Evolutionary conservation across 2,888 invertebrate genomes (phyloP), one percentile per base, ranked within the genome.

Genomic region (Athalia circularis): DNA sequence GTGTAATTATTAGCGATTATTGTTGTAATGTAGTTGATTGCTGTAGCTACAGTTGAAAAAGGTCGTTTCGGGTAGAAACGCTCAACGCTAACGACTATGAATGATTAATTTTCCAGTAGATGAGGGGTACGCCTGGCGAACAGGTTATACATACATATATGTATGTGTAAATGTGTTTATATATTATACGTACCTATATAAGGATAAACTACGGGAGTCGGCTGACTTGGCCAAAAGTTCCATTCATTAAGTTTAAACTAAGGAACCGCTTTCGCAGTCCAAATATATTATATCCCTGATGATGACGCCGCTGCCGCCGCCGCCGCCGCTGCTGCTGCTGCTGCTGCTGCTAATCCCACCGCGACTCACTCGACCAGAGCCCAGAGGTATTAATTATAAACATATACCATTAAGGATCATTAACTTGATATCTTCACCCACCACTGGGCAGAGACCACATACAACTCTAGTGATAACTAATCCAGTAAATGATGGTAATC

Each of bases 241-340:
- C 79, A 79, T 81, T 80, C 79, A 80, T 81, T 75, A 81, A 81
- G 80, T 81, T 80, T 65, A 47, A 59, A 59, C 72, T 59, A 59
- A 72, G 72, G 59, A 72, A 72, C 59, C 59, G 59, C 59, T 13
- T 59, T 72, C 59, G 29, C 59, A 72, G 72, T 57, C 9, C 72
- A 47, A 72, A 72, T 72, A 72, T 29, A 29, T 29, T 29, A 29
- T 29, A 29, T 29, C 29, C 29, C 29, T 29, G 29, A 29, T 29
- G 29, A 29, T 29, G 29, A 29, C 29, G 29, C 29, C 29, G 29
- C 29, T 29, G 29, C 29, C 29, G 29, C 29, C 29, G 29, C n/a
- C n/a, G n/a, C n/a, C n/a, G n/a, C n/a, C n/a, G n/a, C n/a, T n/a
- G n/a, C 29, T 29, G 2, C 1, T 29, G 52, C 72, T 52, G 43